Conservation (phyloP, 2,888 invertebrate species). For the Chalcosyrphus nemorum region DNA sequence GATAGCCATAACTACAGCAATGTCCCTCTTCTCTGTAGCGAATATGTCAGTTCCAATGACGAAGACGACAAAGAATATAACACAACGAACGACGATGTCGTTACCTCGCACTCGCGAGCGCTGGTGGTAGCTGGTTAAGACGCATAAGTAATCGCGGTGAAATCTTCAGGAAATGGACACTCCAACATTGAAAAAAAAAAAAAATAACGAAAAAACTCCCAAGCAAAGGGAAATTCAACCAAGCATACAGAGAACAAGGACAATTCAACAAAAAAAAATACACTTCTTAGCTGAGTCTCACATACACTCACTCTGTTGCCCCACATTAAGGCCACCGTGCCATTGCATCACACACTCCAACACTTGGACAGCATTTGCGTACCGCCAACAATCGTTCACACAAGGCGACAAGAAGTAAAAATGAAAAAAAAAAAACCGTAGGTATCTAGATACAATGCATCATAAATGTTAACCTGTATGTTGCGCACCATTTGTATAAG, state of each 20-base stretch:
- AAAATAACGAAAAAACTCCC: neutral
- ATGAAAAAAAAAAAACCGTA: constrained; percentile 40
- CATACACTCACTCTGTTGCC: neutral
- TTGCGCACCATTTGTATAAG: constrained; percentile 71
- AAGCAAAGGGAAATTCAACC: constrained; percentile 21
- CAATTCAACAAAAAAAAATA: constrained; percentile 7
- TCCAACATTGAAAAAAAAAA: constrained; percentile 6
- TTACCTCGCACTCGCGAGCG: constrained; percentile 32
- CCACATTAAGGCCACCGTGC: constrained; percentile 66
- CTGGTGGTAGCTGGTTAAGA: constrained; percentile 59
- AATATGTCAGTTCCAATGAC: constrained; percentile 66
- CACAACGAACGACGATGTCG: constrained; percentile 30
- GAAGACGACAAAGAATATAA: constrained; percentile 50
- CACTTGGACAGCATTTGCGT: constrained; percentile 34
- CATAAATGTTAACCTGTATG: constrained; percentile 73
- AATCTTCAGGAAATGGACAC: constrained; percentile 71
- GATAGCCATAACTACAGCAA: constrained; percentile 69
- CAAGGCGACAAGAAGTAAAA: constrained; percentile 62
- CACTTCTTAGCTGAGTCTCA: neutral
- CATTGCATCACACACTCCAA: constrained; percentile 44
- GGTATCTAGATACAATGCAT: constrained; percentile 64
- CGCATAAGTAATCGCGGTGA: constrained; percentile 52
- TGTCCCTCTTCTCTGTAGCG: constrained; percentile 35
- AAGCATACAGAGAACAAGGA: constrained; percentile 27
- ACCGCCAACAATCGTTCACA: constrained; percentile 43